phyloP scores from a whole-genome alignment of 23 tunicate genomes.

The Ciona savignyi region DNA sequence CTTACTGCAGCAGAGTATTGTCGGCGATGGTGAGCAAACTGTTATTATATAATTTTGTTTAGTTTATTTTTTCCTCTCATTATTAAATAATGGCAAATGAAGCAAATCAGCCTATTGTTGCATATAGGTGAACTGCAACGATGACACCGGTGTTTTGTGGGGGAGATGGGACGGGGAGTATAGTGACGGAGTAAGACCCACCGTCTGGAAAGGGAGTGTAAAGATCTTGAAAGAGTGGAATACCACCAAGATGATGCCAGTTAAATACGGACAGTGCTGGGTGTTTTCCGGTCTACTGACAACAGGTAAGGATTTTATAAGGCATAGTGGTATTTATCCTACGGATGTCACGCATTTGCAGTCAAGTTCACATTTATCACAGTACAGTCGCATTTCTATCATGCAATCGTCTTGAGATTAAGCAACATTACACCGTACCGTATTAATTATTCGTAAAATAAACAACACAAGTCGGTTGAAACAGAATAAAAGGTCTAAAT shows the following conservation, averaged over 20 bases:
- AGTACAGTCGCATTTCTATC: no score
- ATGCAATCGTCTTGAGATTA: no score
- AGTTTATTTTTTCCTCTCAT: not conserved
- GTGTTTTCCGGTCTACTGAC: slow-evolving; percentile 85
- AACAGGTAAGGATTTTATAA: slow-evolving; percentile 58
- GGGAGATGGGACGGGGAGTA: slow-evolving; percentile 83
- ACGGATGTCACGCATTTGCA: no score
- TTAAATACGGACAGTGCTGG: slow-evolving; percentile 98
- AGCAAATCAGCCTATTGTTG: not conserved
- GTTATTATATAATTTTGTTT: not conserved
- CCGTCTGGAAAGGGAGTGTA: slow-evolving; percentile 70
- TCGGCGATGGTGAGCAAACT: slow-evolving; percentile 64
- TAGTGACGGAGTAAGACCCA: slow-evolving; percentile 52
- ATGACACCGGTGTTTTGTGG: slow-evolving; percentile 55
- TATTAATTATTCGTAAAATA: no score
- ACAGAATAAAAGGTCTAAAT: no score
- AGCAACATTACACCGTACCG: no score
- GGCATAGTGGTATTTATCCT: no score
- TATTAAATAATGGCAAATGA: not conserved
- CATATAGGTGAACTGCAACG: slow-evolving; percentile 49
- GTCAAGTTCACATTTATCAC: no score
- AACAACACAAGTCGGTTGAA: no score
- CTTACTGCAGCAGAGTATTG: slow-evolving; percentile 71
- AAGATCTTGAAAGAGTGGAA: slow-evolving; percentile 64
- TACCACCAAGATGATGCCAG: slow-evolving; percentile 25